Evolutionary conservation across 1,140 invertebrate species (phyloP), one percentile per base, ranked within the genome.

Genomic region (Harpegnathos saltator): DNA sequence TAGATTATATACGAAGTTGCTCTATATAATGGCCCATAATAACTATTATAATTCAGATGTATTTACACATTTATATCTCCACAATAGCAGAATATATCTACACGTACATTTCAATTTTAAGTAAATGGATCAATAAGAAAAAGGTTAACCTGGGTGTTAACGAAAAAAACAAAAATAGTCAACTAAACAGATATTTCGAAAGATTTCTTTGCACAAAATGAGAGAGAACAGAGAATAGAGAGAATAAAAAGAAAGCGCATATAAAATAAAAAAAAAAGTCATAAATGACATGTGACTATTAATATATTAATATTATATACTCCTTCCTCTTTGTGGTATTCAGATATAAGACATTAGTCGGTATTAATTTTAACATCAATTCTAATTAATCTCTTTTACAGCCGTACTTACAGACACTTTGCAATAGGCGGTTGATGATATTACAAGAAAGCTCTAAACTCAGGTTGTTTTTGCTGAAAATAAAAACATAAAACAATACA

Each of bases 381-480:
- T 69, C 19, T 52, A n/a, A 58, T 44, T 69, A 69, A 80, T 33
- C 56, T 78, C 63, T 80, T 58, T 58, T 44, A 71, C n/a, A 69
- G n/a, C 22, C 3, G 50, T 29, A 56, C 22, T 15, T 69, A 71
- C 33, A 54, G 44, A 80, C 26, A 54, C 58, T 71, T 69, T 56
- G 52, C 44, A 78, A 80, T 48, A 80, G 65, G 24, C 48, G 29
- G 50, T 38, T 52, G 5, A 62, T 75, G 61, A 63, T 62, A 50
- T 84, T 24, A 75, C 48, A 71, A 84, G 33, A 84, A 59, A 84
- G 54, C 50, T 62, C 56, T 66, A 58, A 75, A 80, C 56, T 78
- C 48, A 80, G 56, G 74, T 24, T 75, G 61, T 71, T 80, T 61
- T 80, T 69, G 75, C 74, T 84, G 82, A 84, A 84, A 84, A 84